Evolutionary conservation across 2,113 vertebrate species (phyloP).

Genomic region (Xyrauchen texanus): DNA sequence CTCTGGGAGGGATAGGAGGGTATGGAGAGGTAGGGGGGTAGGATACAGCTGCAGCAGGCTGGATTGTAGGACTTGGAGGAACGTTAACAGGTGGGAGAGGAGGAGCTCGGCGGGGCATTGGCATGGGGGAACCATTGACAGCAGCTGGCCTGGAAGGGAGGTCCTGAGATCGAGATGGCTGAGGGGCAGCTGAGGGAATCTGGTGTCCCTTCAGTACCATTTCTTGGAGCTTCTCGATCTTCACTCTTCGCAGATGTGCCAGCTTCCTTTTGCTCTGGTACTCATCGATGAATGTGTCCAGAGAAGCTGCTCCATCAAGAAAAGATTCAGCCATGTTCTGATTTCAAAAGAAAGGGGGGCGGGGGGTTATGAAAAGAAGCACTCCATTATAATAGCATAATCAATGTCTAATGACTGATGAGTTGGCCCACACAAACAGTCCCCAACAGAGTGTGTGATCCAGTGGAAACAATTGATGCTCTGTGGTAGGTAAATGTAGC

Average conservation of each 20-base stretch:
- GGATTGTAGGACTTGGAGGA: slow-evolving; percentile 61
- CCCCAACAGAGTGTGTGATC: background rate
- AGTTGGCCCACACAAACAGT: background rate
- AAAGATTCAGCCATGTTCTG: slow-evolving; percentile 97
- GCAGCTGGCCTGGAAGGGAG: slow-evolving; percentile 57
- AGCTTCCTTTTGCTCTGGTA: slow-evolving; percentile 91
- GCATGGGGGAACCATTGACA: slow-evolving; percentile 67
- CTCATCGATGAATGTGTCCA: slow-evolving; percentile 88
- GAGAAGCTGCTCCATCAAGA: slow-evolving; percentile 84
- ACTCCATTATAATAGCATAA: background rate
- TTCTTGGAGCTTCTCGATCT: slow-evolving; percentile 97
- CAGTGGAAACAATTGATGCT: background rate
- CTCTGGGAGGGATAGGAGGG: slow-evolving; percentile 85
- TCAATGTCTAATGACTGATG: background rate
- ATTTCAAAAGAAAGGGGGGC: slow-evolving; percentile 26
- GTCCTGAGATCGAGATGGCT: slow-evolving; percentile 64
- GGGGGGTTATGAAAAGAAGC: background rate
- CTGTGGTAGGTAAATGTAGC: background rate
- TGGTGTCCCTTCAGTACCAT: slow-evolving; percentile 88
- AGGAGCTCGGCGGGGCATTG: slow-evolving; percentile 80
- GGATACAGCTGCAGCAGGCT: slow-evolving; percentile 65
- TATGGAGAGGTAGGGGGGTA: slow-evolving; percentile 70
- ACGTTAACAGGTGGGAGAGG: slow-evolving; percentile 78
- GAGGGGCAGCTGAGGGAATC: slow-evolving; percentile 64
- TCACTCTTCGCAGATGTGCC: slow-evolving; percentile 89